phyloP scores from a whole-genome alignment of 2,888 invertebrate genomes.

The Tachina lurida region DNA sequence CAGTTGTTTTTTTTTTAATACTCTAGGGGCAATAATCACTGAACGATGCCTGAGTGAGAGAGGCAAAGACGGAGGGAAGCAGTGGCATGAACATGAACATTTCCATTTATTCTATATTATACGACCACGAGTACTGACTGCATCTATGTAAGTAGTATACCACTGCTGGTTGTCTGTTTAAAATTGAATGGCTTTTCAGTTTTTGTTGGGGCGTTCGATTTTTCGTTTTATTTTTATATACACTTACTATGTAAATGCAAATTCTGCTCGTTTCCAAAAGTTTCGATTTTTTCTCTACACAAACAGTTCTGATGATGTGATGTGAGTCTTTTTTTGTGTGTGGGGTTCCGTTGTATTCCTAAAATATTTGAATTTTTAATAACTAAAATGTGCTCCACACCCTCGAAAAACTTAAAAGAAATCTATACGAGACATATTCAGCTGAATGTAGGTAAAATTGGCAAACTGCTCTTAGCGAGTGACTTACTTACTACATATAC shows the following conservation, averaged over 20 bases:
- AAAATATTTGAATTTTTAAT: conserved; percentile 20
- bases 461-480: conserved; percentile 25
- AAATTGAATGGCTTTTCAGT: conserved; percentile 52
- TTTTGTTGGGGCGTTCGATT: conserved; percentile 68
- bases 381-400: conserved; percentile 57
- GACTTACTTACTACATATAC: too few relatives aligned
- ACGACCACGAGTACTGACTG: conserved; percentile 31
- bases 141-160: conserved; percentile 30
- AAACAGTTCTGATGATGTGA: conserved; percentile 10
- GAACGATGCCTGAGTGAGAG: conserved; percentile 33
- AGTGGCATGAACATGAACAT: conserved; percentile 48
- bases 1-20: conserved; percentile 59
- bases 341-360: conserved; percentile 44
- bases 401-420: conserved; percentile 40
- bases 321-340: neutral
- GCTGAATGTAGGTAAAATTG: conserved; percentile 40
- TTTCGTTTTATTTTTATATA: conserved; percentile 48
- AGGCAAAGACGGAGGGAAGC: conserved; percentile 36
- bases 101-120: conserved; percentile 41
- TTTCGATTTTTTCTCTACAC: conserved; percentile 33
- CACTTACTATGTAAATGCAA: conserved; percentile 12
- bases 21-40: conserved; percentile 65
- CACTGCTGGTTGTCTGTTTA: conserved; percentile 36
- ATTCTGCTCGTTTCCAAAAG: conserved; percentile 22
- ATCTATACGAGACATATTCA: neutral